phyloP scores from a whole-genome alignment of 2,888 invertebrate genomes.

The Marronus borbonicus region DNA sequence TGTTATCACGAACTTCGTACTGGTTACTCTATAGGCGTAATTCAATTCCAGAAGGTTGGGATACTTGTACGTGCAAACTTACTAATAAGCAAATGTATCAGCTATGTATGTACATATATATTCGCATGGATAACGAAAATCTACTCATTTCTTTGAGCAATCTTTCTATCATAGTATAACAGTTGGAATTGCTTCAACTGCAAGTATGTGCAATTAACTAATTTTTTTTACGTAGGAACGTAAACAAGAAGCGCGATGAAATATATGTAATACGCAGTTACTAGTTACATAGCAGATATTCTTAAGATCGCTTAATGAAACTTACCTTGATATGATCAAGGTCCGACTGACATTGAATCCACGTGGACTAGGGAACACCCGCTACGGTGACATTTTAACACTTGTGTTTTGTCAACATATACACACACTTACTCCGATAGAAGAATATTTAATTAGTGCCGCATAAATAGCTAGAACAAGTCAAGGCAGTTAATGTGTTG shows the following conservation, averaged over 20 bases:
- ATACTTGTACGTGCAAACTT: too few relatives aligned
- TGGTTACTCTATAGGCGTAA: too few relatives aligned
- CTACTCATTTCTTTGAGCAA: too few relatives aligned
- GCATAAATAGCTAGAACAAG: slow-evolving; percentile 36
- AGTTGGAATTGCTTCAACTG: neutral
- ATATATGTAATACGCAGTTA: slow-evolving; percentile 50
- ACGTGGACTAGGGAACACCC: slow-evolving; percentile 56
- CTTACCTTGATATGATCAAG: slow-evolving; percentile 60
- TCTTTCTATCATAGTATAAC: too few relatives aligned
- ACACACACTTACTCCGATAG: slow-evolving; percentile 42
- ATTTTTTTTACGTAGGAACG: slow-evolving; percentile 15
- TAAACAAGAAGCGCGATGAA: slow-evolving; percentile 40
- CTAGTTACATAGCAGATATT: slow-evolving; percentile 54
- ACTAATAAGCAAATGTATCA: too few relatives aligned
- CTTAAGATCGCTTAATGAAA: slow-evolving; percentile 54
- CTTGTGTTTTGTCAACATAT: slow-evolving; percentile 46
- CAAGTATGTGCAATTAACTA: neutral
- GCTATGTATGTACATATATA: too few relatives aligned
- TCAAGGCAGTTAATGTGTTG: slow-evolving; percentile 34
- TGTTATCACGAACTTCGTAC: too few relatives aligned
- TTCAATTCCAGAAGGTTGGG: too few relatives aligned
- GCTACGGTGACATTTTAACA: slow-evolving; percentile 56
- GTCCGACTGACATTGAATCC: slow-evolving; percentile 59
- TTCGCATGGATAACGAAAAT: too few relatives aligned
- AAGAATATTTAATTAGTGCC: slow-evolving; percentile 46